Percentiles rank a stretch among this genome's conserved stretches.
These are phyloP conservation scores for Liopterus haemorrhoidalis DNA, from an alignment of 2,888 invertebrate species.

Conservation along the genomic window DNA sequence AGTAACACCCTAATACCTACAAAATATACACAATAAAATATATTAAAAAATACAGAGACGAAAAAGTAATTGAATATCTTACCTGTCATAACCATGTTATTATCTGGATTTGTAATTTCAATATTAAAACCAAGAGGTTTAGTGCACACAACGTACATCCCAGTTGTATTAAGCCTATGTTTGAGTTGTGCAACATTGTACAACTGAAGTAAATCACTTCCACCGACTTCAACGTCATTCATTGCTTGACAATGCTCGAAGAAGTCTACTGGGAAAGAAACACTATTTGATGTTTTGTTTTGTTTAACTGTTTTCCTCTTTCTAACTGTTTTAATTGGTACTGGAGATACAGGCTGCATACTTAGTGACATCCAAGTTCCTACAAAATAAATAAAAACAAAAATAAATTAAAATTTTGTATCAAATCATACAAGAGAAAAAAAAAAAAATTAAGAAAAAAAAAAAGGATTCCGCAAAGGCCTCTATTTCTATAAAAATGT, in stretches of 20 bases:
- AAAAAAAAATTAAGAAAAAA: not conserved
- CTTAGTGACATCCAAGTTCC: conserved; percentile 63
- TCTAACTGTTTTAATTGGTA: conserved; percentile 46
- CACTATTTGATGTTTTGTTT: conserved; percentile 58
- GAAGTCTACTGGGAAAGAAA: conserved; percentile 90
- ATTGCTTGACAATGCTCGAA: conserved; percentile 91
- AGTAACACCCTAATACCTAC: conserved; percentile 74
- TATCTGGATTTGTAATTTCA: conserved; percentile 82
- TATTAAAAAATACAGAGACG: not conserved
- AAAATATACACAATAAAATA: conserved; percentile 4
- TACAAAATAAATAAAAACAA: conserved; percentile 21
- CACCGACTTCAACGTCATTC: conserved; percentile 91
- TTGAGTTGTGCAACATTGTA: conserved; percentile 92
- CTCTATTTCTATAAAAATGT: conserved; percentile 4
- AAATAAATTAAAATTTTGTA: not conserved
- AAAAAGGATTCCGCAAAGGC: not conserved
- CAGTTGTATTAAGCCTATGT: conserved; percentile 76
- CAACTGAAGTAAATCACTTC: conserved; percentile 88
- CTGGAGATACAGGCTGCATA: conserved; percentile 52
- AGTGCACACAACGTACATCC: conserved; percentile 89
- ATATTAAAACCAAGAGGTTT: conserved; percentile 84
- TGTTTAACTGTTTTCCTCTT: conserved; percentile 56
- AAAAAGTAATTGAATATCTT: conserved; percentile 14
- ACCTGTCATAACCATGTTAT: conserved; percentile 77
- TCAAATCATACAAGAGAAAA: not conserved